Evolutionary conservation across 1,140 invertebrate species (phyloP), one percentile per base, ranked within the genome.

Genomic region (Chironomus tepperi): DNA sequence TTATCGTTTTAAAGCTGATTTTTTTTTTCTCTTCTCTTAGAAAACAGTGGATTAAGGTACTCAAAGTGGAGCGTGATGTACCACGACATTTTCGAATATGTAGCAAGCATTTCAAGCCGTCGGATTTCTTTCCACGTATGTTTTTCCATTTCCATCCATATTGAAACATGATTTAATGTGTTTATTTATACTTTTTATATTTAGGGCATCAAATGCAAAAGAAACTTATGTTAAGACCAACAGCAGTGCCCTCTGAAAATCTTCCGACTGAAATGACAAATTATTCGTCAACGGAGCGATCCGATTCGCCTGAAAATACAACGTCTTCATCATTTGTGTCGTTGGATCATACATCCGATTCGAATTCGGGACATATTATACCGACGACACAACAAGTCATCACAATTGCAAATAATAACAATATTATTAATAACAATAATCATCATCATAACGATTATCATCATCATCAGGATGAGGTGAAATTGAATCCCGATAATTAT

Each of bases 41-140:
- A 70, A 70, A 70, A 10, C 65, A 70, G 18, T 70, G 65, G 65
- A 70, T 70, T 8, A 18, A 21, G 7, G 19, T 70, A 2, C 19
- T 70, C 2, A 70, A 70, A 12, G 65, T 70, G 8, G 65, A 70
- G 18, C 16, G 65, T 10, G 65, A 70, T 7, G 65, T 70, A 0
- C 65, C 65, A 1, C 65, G 65, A 18, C 65, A 70, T 19, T 70
- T 19, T 19, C 16, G 65, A 5, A 70, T 70, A 7, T 70, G 65
- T 16, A 70, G 65, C 19, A 70, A 70, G 18, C 65, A 70, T 19
- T 70, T 70, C 16, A 70, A 70, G 18, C 9, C 65, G 6, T 70
- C 65, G 9, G 65, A 70, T 19, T 70, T 70, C 19, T 70, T 70
- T 70, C 65, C 65, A 70, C 65, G 65, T 70, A 70, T 18, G 47